phyloP scores from a whole-genome alignment of 2,113 vertebrate species.

The Heteronetta atricapilla region DNA sequence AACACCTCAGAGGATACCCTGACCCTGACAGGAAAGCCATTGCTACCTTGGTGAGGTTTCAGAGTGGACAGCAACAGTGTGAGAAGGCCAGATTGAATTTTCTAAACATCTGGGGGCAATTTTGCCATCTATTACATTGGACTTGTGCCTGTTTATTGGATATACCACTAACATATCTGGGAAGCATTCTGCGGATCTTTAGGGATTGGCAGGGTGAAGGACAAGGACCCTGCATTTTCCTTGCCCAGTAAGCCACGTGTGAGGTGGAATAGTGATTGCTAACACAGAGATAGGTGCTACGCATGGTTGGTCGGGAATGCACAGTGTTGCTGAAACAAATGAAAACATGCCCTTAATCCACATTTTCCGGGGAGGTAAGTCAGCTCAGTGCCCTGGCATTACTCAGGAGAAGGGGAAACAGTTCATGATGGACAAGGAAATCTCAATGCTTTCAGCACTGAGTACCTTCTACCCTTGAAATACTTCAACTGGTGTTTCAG shows the following conservation, averaged over 20 bases:
- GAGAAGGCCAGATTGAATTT: background rate
- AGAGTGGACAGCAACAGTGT: background rate
- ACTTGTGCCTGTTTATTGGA: background rate
- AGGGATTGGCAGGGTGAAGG: background rate
- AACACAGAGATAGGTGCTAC: background rate
- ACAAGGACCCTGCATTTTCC: background rate
- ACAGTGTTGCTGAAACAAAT: background rate
- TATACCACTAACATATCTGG: background rate
- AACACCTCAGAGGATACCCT: background rate
- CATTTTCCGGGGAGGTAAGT: background rate
- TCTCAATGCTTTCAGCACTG: background rate
- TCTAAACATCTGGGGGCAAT: background rate
- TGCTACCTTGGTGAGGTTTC: background rate
- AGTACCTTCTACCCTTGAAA: background rate
- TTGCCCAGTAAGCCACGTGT: background rate
- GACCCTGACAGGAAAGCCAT: rapidly evolving
- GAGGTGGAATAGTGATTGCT: background rate
- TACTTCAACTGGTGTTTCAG: background rate
- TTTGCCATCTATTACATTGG: background rate
- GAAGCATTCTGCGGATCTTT: background rate
- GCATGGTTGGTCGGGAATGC: background rate
- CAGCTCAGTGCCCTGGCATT: background rate
- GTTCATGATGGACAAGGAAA: background rate
- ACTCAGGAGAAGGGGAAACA: background rate
- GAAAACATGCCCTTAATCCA: background rate